These are phyloP conservation scores for Alcedo quadribrachys DNA, from an alignment of 2,797 vertebrate species.

Conservation along the genomic window DNA sequence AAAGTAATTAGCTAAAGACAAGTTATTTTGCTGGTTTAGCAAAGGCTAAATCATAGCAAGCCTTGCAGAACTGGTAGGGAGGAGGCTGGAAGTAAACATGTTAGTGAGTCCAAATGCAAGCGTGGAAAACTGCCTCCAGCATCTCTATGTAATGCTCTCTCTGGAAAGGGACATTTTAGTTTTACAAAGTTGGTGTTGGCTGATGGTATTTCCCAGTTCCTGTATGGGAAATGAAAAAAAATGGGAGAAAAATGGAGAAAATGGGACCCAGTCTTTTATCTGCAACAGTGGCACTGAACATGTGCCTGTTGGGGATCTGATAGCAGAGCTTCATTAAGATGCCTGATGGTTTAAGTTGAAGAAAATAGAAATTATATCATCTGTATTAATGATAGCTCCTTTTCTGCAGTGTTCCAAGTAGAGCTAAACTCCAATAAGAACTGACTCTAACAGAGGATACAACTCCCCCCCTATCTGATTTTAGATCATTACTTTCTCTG, in stretches of 20 bases:
- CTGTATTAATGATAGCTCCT: not conserved
- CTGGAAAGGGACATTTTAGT: not conserved
- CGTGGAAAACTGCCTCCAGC: not conserved
- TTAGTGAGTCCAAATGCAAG: not conserved
- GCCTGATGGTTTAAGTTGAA: not conserved
- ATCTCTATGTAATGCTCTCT: not conserved
- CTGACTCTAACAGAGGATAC: not conserved
- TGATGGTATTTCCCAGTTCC: not conserved
- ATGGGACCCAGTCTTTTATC: not conserved
- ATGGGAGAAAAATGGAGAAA: not conserved
- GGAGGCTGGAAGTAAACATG: not conserved
- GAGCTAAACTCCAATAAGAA: not conserved
- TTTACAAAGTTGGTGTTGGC: not conserved
- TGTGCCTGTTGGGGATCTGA: not conserved
- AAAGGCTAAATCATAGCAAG: not conserved
- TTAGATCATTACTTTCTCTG: not conserved
- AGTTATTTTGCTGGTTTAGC: not conserved
- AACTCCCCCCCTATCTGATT: not conserved
- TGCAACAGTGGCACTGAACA: not conserved
- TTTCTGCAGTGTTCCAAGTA: not conserved
- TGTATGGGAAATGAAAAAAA: not conserved
- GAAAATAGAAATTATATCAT: not conserved
- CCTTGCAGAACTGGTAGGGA: not conserved
- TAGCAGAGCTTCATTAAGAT: not conserved
- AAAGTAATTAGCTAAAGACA: not conserved